Evolutionary conservation across 2,113 vertebrate genomes (phyloP).

Genomic region (Chloroceryle aenea): DNA sequence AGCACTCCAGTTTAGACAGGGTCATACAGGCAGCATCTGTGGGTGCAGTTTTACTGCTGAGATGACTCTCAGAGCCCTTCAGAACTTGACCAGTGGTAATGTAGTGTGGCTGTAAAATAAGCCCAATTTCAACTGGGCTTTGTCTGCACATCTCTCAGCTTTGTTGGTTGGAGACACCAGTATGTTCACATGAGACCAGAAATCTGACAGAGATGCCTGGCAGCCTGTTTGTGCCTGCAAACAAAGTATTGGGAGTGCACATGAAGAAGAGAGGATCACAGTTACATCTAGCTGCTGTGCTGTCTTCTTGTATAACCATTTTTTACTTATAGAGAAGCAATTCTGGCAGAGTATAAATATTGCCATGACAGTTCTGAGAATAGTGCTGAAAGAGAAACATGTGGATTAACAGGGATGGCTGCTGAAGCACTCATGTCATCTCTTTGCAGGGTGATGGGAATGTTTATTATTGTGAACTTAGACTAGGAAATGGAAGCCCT

Average conservation of each 20-base stretch:
- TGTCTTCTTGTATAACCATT: neutral
- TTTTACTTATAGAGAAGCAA: constrained; percentile 10
- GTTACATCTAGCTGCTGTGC: neutral
- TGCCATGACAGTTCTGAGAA: neutral
- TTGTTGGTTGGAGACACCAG: neutral
- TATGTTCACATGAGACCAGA: neutral
- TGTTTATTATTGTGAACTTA: constrained; percentile 30
- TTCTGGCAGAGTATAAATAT: neutral
- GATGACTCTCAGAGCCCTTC: neutral
- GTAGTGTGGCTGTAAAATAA: constrained; percentile 20
- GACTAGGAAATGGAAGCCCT: neutral
- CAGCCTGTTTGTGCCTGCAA: neutral
- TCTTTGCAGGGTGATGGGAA: neutral
- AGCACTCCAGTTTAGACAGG: constrained; percentile 28
- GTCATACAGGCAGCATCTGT: neutral
- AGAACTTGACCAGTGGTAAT: neutral
- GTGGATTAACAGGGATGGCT: constrained; percentile 43
- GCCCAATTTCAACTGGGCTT: neutral
- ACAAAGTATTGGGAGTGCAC: neutral
- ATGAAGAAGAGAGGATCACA: neutral
- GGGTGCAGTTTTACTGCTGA: constrained; percentile 2
- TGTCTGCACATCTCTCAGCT: neutral
- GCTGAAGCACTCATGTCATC: constrained; percentile 1
- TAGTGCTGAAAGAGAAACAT: constrained; percentile 24
- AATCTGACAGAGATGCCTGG: neutral